phyloP scores from a whole-genome alignment of 2,797 vertebrate genomes.

The Myotis pilosus region DNA sequence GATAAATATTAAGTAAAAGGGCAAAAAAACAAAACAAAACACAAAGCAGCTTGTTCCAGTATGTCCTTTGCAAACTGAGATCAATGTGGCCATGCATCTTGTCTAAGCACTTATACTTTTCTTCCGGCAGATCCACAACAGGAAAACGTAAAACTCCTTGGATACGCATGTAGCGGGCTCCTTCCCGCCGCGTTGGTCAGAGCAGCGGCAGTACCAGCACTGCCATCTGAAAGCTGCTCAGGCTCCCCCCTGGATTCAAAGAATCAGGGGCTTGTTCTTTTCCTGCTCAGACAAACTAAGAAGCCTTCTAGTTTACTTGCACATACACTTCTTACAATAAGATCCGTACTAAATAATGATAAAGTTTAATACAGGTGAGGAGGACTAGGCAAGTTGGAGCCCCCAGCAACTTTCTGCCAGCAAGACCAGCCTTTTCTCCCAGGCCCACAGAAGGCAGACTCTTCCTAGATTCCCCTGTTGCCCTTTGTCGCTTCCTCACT shows the following conservation, averaged over 20 bases:
- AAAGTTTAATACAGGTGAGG: not conserved
- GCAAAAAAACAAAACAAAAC: slow-evolving; percentile 34
- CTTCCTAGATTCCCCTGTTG: not conserved
- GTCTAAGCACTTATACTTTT: not conserved
- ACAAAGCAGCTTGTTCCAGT: not conserved
- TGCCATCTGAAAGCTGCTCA: not conserved
- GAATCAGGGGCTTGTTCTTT: not conserved
- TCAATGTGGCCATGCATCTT: not conserved
- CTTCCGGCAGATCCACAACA: not conserved
- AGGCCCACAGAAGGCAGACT: not conserved
- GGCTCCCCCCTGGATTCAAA: not conserved
- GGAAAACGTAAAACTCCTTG: not conserved
- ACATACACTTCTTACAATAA: not conserved
- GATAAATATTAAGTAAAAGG: slow-evolving; percentile 56
- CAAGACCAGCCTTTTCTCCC: not conserved
- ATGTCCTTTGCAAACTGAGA: not conserved
- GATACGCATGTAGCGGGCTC: not conserved
- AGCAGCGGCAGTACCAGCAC: not conserved
- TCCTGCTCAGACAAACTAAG: not conserved
- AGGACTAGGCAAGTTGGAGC: not conserved
- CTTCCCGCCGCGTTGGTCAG: not conserved
- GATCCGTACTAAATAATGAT: not conserved
- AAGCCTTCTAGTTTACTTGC: not conserved
- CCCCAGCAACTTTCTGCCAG: not conserved
- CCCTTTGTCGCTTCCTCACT: not conserved